Base-by-base conservation (phyloP, 2,797 vertebrate genomes). In the Chrosomus eos region DNA sequence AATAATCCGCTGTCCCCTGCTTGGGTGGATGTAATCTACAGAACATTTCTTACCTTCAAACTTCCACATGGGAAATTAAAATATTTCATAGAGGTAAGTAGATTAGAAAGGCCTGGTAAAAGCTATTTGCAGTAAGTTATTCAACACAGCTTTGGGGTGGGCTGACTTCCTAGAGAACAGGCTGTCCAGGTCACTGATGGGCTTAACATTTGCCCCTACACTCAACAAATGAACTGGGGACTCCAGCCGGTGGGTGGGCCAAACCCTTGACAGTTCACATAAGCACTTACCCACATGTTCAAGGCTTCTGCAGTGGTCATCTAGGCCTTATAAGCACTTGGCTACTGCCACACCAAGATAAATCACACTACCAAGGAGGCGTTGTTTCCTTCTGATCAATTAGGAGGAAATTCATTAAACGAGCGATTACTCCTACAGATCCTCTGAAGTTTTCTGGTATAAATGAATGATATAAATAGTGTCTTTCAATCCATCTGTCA, bases 81-180 rank as follows among this genome's bases (percentile, higher is more conserved):
- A 88, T 83, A 88, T 81, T 78, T 91, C 87, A 91, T 89, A 93
- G 91, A 90, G 91, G 87, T 90, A 89, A 91, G 90, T 92, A 84
- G 78, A 93, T 94, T 92, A 93, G 74, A 92, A 90, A 90, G 33
- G 72, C 19, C 60, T 31, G 60, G 60, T 48, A 38, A 83, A 88
- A 92, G 90, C 89, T 94, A 91, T 93, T 94, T 93, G 93, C 91
- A 90, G 92, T 92, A 91, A 93, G 91, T 92, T 93, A 93, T 94
- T 93, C 86, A 91, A 88, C 33, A 92, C 86, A 89, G 73, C 87
- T 90, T 91, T 91, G 87, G 80, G 89, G 83, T 83, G 87, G 85
- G 86, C 84, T 91, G 87, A 92, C 81, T 91, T 80, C 64, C 80
- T 68, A 19, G 90, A 93, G 92, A 90, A 94, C 92, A 92, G 88